Percentiles rank a stretch among this genome's conserved stretches.
These are phyloP conservation scores for Gymnorhina tibicen DNA, from an alignment of 2,113 vertebrate genomes.

Conservation along the genomic window DNA sequence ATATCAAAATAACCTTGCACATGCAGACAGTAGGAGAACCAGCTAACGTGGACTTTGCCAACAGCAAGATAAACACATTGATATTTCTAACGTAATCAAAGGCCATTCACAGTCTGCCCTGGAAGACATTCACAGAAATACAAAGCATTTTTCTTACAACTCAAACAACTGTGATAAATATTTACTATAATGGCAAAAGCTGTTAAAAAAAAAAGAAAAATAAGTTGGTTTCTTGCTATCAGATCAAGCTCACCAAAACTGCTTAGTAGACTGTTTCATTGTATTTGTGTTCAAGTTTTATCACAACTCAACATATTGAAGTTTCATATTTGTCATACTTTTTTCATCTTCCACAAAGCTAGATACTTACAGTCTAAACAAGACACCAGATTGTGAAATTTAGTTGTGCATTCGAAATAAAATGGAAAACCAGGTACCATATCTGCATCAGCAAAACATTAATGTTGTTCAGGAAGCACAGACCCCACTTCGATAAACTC, in stretches of 20 bases:
- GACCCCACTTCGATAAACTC: neutral
- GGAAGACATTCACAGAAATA: neutral
- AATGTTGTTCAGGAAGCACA: rapidly evolving
- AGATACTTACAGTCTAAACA: neutral
- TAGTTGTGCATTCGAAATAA: neutral
- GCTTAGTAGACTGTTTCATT: neutral
- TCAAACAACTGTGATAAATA: neutral
- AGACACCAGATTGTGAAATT: neutral
- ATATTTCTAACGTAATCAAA: neutral
- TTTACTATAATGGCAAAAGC: conserved; percentile 2
- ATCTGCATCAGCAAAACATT: neutral
- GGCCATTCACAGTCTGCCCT: neutral
- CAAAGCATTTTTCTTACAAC: neutral
- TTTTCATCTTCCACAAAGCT: neutral
- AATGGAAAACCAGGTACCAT: neutral
- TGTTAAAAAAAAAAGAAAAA: neutral
- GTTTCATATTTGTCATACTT: neutral
- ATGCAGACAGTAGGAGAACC: neutral
- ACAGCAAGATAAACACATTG: neutral
- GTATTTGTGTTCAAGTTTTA: neutral
- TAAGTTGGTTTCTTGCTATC: neutral
- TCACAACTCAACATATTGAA: neutral
- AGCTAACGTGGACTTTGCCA: neutral
- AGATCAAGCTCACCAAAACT: neutral
- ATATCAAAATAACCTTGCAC: neutral